phyloP scores from a whole-genome alignment of 2,113 vertebrate species.

The Gallinago jamesoni region DNA sequence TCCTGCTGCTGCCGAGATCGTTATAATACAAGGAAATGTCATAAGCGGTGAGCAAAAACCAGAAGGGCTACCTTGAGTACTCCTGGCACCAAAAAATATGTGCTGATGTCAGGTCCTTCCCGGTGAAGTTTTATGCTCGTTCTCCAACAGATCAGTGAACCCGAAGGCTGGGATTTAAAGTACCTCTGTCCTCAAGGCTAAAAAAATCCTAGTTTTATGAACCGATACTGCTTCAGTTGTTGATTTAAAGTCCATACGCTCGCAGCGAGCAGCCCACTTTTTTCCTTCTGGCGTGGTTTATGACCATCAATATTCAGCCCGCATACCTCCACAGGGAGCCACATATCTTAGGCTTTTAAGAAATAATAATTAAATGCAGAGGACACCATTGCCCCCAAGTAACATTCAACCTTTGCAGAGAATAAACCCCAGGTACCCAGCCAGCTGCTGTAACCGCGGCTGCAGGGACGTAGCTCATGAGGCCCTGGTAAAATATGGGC shows the following conservation, averaged over 20 bases:
- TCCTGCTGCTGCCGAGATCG: background rate
- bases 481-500: background rate
- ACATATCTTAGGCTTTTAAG: conserved; percentile 37
- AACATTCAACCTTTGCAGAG: conserved; percentile 15
- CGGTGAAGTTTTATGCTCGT: conserved; percentile 34
- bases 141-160: conserved; percentile 58
- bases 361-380: conserved; percentile 56
- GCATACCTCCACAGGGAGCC: conserved; percentile 35
- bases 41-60: conserved; percentile 4
- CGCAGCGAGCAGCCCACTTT: conserved; percentile 36
- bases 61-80: conserved; percentile 23
- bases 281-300: conserved; percentile 56
- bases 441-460: background rate
- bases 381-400: conserved; percentile 25
- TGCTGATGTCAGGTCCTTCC: conserved; percentile 43
- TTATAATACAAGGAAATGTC: background rate
- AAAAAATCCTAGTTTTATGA: conserved; percentile 65
- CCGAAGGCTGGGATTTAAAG: conserved; percentile 58
- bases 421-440: conserved; percentile 19
- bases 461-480: background rate
- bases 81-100: background rate
- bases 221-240: conserved; percentile 31
- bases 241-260: conserved; percentile 65
- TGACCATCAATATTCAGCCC: conserved; percentile 16
- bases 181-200: conserved; percentile 60